phyloP scores from a whole-genome alignment of 2,797 vertebrate species.

The Mustela erminea region DNA sequence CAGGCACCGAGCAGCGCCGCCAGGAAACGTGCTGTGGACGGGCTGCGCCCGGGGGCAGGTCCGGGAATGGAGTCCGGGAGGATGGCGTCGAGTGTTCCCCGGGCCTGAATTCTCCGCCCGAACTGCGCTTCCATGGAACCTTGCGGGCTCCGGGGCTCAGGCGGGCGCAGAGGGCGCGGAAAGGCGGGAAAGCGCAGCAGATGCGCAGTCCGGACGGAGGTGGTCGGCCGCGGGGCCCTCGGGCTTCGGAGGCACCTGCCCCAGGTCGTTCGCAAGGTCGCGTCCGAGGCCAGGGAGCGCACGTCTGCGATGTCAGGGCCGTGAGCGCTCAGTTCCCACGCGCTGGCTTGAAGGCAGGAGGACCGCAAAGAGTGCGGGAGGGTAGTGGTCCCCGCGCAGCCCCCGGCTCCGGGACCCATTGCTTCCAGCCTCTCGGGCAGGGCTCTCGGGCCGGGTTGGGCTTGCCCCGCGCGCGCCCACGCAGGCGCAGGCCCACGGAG shows the following conservation, averaged over 20 bases:
- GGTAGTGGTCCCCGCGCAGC: no score
- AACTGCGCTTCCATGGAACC: no score
- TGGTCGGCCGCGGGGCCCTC: not conserved
- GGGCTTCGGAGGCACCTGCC: not conserved
- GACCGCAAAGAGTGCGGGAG: no score
- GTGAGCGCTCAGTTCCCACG: no score
- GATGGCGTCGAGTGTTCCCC: not conserved
- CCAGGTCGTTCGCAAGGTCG: not conserved
- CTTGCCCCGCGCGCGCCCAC: no score
- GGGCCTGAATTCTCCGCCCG: no score
- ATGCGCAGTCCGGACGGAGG: not conserved
- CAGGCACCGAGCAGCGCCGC: not conserved
- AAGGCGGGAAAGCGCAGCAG: not conserved
- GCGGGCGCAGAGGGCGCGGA: not conserved
- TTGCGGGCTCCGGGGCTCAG: not conserved
- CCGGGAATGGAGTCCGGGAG: not conserved
- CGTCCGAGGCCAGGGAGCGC: not conserved
- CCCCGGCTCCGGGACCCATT: no score
- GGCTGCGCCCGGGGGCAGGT: not conserved
- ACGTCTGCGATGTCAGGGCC: no score
- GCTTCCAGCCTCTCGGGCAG: fast-evolving
- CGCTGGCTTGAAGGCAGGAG: no score
- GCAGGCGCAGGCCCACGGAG: no score
- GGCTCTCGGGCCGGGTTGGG: fast-evolving
- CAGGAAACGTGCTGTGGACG: no score